Percentiles rank a stretch among this genome's conserved stretches.
phyloP scores from a whole-genome alignment of 2,113 vertebrate species.

The Amazona vittata region DNA sequence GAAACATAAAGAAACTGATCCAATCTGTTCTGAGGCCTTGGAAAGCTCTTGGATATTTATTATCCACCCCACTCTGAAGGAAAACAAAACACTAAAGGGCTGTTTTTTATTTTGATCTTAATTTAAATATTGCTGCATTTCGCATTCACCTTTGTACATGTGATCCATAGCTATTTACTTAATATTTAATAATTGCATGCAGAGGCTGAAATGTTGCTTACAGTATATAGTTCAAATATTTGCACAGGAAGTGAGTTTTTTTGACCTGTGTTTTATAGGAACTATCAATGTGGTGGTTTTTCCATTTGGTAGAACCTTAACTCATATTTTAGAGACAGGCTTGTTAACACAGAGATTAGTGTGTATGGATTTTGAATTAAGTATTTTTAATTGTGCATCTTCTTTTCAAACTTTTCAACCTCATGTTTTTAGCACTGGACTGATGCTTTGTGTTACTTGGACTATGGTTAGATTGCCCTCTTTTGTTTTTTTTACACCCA shows the following conservation, averaged over 20 bases:
- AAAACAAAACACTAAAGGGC: constrained; percentile 7
- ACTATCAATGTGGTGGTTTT: constrained; percentile 31
- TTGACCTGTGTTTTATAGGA: constrained; percentile 56
- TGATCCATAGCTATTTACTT: constrained; percentile 69
- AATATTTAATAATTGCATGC: constrained; percentile 59
- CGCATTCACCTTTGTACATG: constrained; percentile 59
- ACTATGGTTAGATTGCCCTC: neutral
- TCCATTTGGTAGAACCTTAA: constrained; percentile 11
- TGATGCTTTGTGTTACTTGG: neutral
- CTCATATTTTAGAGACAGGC: neutral
- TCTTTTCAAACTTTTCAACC: neutral
- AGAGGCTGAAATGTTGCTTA: constrained; percentile 62
- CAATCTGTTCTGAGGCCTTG: constrained; percentile 42
- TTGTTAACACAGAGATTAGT: neutral
- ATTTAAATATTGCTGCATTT: constrained; percentile 69
- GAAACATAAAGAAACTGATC: constrained; percentile 52
- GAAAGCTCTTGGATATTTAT: constrained; percentile 33
- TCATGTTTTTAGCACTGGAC: neutral
- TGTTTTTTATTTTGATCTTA: constrained; percentile 35
- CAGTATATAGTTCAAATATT: constrained; percentile 64
- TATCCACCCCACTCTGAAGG: neutral
- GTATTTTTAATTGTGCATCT: neutral
- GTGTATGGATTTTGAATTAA: neutral
- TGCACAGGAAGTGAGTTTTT: constrained; percentile 30
- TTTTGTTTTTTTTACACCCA: neutral